These are phyloP conservation scores for Laticauda colubrina DNA, from an alignment of 2,113 vertebrate genomes.

Conservation along the genomic window DNA sequence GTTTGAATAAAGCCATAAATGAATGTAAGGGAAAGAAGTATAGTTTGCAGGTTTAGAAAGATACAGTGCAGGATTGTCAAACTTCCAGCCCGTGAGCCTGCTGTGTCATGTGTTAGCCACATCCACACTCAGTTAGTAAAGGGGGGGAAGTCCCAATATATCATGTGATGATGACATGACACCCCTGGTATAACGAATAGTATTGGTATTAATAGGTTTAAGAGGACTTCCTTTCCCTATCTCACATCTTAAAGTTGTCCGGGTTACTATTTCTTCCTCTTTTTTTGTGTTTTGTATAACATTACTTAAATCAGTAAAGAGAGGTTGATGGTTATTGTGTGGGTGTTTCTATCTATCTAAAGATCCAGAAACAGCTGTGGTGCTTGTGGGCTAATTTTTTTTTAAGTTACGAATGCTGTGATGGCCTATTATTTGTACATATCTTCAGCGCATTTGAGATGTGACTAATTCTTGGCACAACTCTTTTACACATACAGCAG, in stretches of 20 bases:
- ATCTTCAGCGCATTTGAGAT: neutral
- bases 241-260: neutral
- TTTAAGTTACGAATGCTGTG: neutral
- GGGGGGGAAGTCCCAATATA: no score
- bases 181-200: neutral
- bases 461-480: neutral
- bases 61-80: neutral
- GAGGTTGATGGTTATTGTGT: neutral
- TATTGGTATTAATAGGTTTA: neutral
- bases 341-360: neutral
- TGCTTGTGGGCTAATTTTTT: neutral
- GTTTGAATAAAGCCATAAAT: neutral
- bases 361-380: neutral
- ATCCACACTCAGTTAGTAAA: no score
- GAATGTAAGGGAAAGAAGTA: neutral
- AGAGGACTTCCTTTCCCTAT: neutral
- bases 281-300: neutral
- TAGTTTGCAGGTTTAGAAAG: neutral
- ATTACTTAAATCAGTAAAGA: neutral
- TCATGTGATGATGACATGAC: no score
- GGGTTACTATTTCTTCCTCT: neutral
- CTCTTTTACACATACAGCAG: neutral
- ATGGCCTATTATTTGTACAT: neutral
- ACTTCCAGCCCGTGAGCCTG: no score
- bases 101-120: no score